phyloP scores from a whole-genome alignment of 2,888 invertebrate species.

The Tribolium freemani region DNA sequence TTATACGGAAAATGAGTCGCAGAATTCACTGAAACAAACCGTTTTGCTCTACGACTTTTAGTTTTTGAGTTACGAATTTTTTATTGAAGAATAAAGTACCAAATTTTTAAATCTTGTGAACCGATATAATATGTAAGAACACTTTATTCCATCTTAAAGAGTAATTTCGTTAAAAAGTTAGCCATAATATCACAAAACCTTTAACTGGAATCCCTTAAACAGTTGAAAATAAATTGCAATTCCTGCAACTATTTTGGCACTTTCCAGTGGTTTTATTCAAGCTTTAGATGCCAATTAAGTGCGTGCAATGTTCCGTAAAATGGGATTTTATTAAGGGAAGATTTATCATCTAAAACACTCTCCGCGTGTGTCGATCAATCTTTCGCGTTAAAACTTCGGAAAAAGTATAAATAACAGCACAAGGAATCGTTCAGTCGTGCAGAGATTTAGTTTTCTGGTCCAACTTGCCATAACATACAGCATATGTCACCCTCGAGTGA shows the following conservation, averaged over 20 bases:
- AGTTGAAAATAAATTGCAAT: too few relatives aligned
- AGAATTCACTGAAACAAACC: too few relatives aligned
- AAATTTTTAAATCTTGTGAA: too few relatives aligned
- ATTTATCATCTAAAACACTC: constrained; percentile 9
- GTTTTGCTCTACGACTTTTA: too few relatives aligned
- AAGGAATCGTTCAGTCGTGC: neutral
- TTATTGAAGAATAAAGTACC: too few relatives aligned
- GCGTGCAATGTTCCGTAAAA: constrained; percentile 20
- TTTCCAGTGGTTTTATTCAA: neutral
- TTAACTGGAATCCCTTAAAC: too few relatives aligned
- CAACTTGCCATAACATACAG: neutral
- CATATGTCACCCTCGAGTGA: neutral
- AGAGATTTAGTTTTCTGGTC: neutral
- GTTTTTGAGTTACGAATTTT: too few relatives aligned
- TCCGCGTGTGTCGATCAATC: constrained; percentile 4
- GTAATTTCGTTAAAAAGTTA: too few relatives aligned
- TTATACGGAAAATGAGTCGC: too few relatives aligned
- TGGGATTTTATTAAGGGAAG: constrained; percentile 16
- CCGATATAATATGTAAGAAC: too few relatives aligned
- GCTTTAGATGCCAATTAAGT: neutral
- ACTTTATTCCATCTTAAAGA: too few relatives aligned
- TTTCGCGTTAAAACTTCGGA: neutral
- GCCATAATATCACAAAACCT: neutral
- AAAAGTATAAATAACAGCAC: neutral
- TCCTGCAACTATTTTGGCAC: too few relatives aligned